Evolutionary conservation across 2,888 invertebrate species (phyloP).

Genomic region (Perdita meconis): DNA sequence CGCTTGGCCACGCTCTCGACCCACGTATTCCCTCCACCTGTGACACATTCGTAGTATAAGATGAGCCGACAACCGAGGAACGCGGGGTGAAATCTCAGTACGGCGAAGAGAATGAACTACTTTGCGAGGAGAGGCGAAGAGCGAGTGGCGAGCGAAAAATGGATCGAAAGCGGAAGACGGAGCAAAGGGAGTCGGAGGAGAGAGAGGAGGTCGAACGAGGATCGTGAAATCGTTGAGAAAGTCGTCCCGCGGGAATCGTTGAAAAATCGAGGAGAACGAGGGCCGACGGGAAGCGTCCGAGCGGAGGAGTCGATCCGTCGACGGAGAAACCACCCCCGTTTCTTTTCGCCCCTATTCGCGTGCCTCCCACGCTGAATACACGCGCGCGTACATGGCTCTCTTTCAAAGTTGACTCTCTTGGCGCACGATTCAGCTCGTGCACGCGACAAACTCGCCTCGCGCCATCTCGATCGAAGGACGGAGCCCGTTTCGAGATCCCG

Average conservation of each 20-base stretch:
- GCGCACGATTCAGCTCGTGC: background rate
- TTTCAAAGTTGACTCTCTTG: background rate
- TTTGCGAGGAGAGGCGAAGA: background rate
- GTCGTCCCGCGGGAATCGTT: conserved; percentile 19
- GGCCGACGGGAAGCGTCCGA: background rate
- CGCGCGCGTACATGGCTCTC: background rate
- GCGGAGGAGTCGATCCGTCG: conserved; percentile 9
- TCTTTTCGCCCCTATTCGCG: conserved; percentile 26
- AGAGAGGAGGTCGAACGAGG: conserved; percentile 23
- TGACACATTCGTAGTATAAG: background rate
- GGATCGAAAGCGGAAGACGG: background rate
- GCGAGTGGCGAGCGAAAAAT: background rate
- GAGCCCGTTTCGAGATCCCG: conserved; percentile 18
- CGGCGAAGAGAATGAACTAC: background rate
- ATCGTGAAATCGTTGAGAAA: conserved; percentile 32
- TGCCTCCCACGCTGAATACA: conserved; percentile 5
- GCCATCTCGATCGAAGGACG: conserved; percentile 6
- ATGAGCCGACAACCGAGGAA: background rate
- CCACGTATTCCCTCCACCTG: background rate
- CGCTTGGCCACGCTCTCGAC: background rate
- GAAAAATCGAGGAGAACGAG: conserved; percentile 26
- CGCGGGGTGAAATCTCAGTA: background rate
- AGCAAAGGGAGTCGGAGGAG: background rate
- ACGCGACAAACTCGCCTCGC: background rate
- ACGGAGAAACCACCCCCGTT: conserved; percentile 22